These are phyloP conservation scores for Drosophila nigricruria DNA, from an alignment of 2,888 invertebrate species.

Conservation along the genomic window DNA sequence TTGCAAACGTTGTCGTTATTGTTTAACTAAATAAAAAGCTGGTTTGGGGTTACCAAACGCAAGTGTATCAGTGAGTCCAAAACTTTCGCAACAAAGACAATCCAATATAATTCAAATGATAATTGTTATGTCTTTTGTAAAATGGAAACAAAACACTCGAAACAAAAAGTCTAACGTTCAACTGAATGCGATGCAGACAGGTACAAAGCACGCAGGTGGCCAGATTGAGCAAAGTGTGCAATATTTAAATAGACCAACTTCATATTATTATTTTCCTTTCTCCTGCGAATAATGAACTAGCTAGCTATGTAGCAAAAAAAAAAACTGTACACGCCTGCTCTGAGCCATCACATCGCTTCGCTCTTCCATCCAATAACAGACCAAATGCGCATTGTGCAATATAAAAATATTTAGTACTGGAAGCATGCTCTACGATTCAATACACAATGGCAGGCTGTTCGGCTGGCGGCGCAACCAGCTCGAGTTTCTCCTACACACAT, in stretches of 20 bases:
- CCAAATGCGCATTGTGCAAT: slow-evolving; percentile 36
- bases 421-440: slow-evolving; percentile 10
- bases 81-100: slow-evolving; percentile 50
- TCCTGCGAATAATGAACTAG: slow-evolving; percentile 5
- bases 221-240: slow-evolving; percentile 10
- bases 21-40: slow-evolving; percentile 37
- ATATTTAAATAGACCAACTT: slow-evolving; percentile 8
- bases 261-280: neutral
- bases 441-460: slow-evolving; percentile 15
- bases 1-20: slow-evolving; percentile 39
- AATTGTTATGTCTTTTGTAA: slow-evolving; percentile 57
- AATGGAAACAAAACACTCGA: slow-evolving; percentile 19
- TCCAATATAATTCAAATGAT: slow-evolving; percentile 61
- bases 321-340: slow-evolving; percentile 2
- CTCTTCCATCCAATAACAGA: slow-evolving; percentile 39
- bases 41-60: slow-evolving; percentile 16
- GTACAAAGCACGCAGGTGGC: slow-evolving; percentile 33
- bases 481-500: slow-evolving; percentile 12
- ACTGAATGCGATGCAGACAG: slow-evolving; percentile 1
- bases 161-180: neutral
- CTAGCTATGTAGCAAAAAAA: slow-evolving; percentile 8
- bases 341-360: slow-evolving; percentile 14
- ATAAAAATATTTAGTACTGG: slow-evolving; percentile 33
- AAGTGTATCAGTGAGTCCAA: slow-evolving; percentile 36
- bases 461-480: neutral